Evolutionary conservation across 2,797 vertebrate genomes (phyloP).

Genomic region (Phoxinus dragarum): DNA sequence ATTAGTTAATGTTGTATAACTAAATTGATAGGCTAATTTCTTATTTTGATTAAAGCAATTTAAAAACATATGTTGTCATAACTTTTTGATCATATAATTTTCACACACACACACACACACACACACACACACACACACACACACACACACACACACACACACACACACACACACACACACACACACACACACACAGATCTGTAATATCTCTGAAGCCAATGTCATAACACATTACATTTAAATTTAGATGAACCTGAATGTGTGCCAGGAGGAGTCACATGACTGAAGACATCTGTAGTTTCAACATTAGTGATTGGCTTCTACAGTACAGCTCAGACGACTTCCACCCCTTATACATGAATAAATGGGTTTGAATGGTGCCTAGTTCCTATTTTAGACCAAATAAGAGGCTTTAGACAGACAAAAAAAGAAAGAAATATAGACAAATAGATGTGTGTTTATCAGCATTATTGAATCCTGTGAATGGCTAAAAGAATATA

Average conservation of each 20-base stretch:
- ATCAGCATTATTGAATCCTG: not conserved
- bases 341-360: not conserved
- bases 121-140: no score
- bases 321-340: conserved; percentile 12
- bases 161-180: no score
- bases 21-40: no score
- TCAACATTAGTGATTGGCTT: not conserved
- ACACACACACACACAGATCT: no score
- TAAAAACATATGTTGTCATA: no score
- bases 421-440: not conserved
- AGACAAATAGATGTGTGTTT: conserved; percentile 10
- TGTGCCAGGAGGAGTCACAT: conserved; percentile 3
- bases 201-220: not conserved
- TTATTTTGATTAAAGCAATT: no score
- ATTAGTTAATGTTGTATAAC: no score
- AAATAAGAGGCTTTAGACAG: conserved; percentile 19
- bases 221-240: not conserved
- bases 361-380: conserved; percentile 31
- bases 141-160: no score
- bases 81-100: no score
- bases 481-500: conserved; percentile 1
- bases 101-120: not conserved
- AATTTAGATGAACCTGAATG: not conserved
- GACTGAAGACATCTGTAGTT: conserved; percentile 1
- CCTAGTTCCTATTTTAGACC: not conserved